phyloP scores from a whole-genome alignment of 1,140 invertebrate species.

The Leguminivora glycinivorella region DNA sequence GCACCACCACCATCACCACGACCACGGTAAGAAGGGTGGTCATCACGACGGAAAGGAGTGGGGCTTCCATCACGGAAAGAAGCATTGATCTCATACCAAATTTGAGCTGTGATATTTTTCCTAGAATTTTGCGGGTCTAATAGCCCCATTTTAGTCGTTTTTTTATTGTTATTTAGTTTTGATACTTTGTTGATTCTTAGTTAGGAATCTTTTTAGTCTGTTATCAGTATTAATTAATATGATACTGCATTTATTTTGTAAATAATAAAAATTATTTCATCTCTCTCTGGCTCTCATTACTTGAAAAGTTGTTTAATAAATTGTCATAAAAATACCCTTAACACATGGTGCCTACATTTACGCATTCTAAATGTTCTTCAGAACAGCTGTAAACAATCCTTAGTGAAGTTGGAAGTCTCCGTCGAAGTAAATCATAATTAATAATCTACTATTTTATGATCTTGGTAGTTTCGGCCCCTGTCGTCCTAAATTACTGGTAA shows the following conservation, averaged over 20 bases:
- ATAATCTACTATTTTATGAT: conserved; percentile 9
- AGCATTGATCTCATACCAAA: conserved; percentile 56
- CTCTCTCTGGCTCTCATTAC: not conserved
- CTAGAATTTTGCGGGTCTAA: conserved; percentile 38
- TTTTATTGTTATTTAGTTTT: conserved; percentile 35
- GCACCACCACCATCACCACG: conserved; percentile 65
- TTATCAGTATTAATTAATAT: not conserved
- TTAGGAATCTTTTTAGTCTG: not conserved
- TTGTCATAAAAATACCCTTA: not conserved
- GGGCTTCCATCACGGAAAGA: conserved; percentile 73
- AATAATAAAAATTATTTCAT: conserved; percentile 8
- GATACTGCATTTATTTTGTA: conserved; percentile 17
- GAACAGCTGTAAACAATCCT: not conserved
- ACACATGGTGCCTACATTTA: not conserved
- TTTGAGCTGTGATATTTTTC: conserved; percentile 57
- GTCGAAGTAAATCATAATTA: conserved; percentile 1
- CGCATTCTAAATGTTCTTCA: not conserved
- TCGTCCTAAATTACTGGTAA: not conserved
- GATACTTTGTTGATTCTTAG: conserved; percentile 28
- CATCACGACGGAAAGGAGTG: conserved; percentile 67
- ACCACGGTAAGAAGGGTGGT: conserved; percentile 68
- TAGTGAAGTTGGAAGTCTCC: not conserved
- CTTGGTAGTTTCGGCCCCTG: not conserved
- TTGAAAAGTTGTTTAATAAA: not conserved
- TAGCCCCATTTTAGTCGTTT: conserved; percentile 3